These are phyloP conservation scores for Ophiothrix spiculata DNA, from an alignment of 35 echinoderm and acorn worm species.

Conservation along the genomic window DNA sequence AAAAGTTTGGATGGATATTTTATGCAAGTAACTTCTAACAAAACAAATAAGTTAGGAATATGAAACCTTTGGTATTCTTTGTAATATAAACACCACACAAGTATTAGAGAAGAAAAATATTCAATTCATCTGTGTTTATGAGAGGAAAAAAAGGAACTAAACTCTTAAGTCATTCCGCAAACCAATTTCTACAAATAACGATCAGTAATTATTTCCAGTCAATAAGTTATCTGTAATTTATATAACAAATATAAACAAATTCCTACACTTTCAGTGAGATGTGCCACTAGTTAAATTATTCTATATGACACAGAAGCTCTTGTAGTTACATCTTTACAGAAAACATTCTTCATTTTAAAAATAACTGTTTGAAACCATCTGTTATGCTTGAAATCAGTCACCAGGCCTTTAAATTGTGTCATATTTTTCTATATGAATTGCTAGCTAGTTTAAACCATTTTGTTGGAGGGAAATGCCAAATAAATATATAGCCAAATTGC, in stretches of 20 bases:
- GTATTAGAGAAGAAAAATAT: background rate
- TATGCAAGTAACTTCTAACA: background rate
- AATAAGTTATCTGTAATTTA: background rate
- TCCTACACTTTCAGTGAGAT: no score
- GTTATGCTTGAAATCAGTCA: background rate
- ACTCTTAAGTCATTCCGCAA: background rate
- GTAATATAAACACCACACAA: background rate
- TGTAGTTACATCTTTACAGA: no score
- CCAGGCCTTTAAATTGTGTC: background rate
- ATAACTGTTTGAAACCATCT: background rate
- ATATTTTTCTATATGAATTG: background rate
- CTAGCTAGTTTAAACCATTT: no score
- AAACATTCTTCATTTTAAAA: no score
- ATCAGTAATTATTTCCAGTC: background rate
- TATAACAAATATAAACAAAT: background rate
- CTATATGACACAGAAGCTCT: no score
- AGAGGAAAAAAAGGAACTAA: background rate
- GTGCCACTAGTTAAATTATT: no score
- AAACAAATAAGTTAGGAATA: background rate
- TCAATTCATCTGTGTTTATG: background rate
- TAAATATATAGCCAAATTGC: no score
- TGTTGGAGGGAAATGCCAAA: no score
- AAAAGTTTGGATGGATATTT: no score
- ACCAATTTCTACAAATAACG: background rate
- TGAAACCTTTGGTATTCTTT: background rate